Evolutionary conservation across 2,113 vertebrate genomes (phyloP).

Genomic region (Campylomormyrus numenius): DNA sequence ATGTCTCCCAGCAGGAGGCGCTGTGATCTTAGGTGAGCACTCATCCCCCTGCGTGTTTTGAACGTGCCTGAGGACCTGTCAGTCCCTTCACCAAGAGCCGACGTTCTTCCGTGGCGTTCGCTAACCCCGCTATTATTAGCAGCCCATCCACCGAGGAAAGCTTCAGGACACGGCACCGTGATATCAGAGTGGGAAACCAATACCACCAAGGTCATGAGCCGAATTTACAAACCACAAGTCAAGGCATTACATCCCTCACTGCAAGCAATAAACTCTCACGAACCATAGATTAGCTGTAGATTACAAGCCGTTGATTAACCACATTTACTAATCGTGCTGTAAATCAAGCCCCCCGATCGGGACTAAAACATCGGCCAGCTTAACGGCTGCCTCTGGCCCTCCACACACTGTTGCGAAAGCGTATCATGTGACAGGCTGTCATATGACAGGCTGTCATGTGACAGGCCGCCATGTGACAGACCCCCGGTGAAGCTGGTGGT

Average conservation of each 20-base stretch:
- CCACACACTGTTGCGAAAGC: slow-evolving; percentile 17
- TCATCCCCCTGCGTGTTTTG: not conserved
- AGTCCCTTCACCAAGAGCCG: not conserved
- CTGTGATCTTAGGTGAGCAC: not conserved
- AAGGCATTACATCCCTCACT: not conserved
- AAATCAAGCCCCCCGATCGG: slow-evolving; percentile 10
- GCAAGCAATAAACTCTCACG: not conserved
- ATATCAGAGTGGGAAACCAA: not conserved
- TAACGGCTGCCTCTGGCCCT: not conserved
- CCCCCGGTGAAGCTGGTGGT: not conserved
- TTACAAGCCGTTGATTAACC: not conserved
- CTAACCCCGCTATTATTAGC: not conserved
- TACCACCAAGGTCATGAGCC: not conserved
- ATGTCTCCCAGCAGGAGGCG: not conserved
- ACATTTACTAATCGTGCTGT: not conserved
- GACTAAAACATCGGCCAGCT: not conserved
- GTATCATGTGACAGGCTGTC: slow-evolving; percentile 54
- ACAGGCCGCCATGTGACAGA: slow-evolving; percentile 38
- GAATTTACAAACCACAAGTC: not conserved
- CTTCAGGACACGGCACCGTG: not conserved
- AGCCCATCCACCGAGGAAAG: not conserved
- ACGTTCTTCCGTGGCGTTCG: not conserved
- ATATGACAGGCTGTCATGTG: slow-evolving; percentile 57
- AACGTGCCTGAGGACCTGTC: not conserved
- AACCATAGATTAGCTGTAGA: not conserved